Conservation (phyloP, 2,888 invertebrate genomes). For the Schizaphis graminum region DNA sequence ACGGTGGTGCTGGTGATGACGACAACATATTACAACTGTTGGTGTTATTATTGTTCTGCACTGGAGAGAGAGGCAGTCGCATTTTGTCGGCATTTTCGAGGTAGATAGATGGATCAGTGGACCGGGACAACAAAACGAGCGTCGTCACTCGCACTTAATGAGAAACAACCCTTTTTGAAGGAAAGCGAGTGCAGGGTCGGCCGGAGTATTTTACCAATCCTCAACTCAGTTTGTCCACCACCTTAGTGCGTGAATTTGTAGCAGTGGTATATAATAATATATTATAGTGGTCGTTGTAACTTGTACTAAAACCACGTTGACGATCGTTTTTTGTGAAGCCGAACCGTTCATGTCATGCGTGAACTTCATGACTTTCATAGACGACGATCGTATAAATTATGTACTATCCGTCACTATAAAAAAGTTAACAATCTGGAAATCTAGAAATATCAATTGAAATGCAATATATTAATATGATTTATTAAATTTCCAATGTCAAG, state of each 20-base stretch:
- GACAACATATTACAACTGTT: constrained; percentile 19
- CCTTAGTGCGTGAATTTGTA: background rate
- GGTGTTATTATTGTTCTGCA: background rate
- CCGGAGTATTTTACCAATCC: background rate
- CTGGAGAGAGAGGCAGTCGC: background rate
- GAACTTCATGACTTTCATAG: background rate
- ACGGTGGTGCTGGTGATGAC: background rate
- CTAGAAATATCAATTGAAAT: too few relatives aligned
- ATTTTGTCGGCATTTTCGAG: too few relatives aligned
- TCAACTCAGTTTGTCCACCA: background rate
- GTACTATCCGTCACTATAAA: background rate
- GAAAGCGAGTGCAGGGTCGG: background rate
- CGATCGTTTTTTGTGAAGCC: constrained; percentile 38
- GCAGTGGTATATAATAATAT: background rate
- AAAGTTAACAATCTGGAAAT: too few relatives aligned
- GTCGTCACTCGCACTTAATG: constrained; percentile 42
- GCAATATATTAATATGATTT: too few relatives aligned
- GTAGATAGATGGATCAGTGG: constrained; percentile 11
- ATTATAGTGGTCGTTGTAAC: background rate
- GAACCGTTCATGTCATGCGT: constrained; percentile 22
- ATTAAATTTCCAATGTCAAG: too few relatives aligned
- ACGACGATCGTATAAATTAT: background rate
- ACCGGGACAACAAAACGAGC: background rate
- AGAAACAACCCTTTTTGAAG: constrained; percentile 55
- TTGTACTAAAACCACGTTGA: background rate